Evolutionary conservation across 2,113 vertebrate species (phyloP).

Genomic region (Acinonyx jubatus): DNA sequence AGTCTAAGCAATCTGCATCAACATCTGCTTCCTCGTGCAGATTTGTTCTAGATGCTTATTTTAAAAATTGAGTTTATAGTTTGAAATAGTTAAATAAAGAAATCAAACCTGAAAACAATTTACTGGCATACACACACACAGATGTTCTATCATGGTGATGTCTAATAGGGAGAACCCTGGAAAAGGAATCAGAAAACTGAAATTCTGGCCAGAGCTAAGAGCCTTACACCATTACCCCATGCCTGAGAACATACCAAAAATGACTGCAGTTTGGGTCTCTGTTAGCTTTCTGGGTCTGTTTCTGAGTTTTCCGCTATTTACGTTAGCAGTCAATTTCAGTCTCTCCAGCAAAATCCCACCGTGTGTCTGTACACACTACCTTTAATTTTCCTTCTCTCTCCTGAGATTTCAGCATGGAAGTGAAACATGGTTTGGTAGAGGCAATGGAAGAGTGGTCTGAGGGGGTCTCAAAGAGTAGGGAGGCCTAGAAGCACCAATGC

Average conservation of each 20-base stretch:
- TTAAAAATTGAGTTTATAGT: neutral
- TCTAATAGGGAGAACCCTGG: neutral
- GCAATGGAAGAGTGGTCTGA: neutral
- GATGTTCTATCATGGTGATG: neutral
- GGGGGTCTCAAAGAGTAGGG: neutral
- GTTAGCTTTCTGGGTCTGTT: neutral
- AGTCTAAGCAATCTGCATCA: neutral
- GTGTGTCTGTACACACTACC: neutral
- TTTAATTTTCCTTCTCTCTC: neutral
- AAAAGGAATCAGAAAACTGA: neutral
- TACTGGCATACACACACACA: neutral
- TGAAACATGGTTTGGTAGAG: neutral
- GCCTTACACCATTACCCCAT: neutral
- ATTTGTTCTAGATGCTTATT: neutral
- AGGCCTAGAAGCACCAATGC: neutral
- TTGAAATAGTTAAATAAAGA: neutral
- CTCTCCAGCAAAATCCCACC: neutral
- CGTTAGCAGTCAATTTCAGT: neutral
- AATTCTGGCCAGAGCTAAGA: neutral
- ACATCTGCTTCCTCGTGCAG: neutral
- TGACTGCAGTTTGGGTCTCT: neutral
- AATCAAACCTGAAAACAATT: neutral
- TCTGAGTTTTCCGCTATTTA: neutral
- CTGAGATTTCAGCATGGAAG: neutral
- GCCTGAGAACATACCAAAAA: neutral